Base-by-base conservation (phyloP, 1,140 invertebrate species). In the Macrobrachium rosenbergii region DNA sequence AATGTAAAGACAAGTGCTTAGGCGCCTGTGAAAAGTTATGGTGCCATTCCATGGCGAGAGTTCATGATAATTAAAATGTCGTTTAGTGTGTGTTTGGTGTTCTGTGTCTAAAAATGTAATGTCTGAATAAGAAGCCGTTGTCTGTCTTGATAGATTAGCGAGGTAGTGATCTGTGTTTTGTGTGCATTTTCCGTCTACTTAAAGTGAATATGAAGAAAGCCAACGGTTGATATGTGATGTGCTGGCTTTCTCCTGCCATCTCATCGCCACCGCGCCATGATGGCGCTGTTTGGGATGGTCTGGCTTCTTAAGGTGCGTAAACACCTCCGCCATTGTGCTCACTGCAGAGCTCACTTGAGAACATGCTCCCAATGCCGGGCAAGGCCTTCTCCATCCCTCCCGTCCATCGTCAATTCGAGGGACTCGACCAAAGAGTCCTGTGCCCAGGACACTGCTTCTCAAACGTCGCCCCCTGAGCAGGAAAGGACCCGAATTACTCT, bases 221-320 rank as follows among this genome's bases (percentile, higher is more conserved):
- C n/a, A 37, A 72, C 8, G 67, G 67, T 28, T 28, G 67, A 21
- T 14, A 7, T n/a, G 67, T 72, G 67, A 72, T 72, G 67, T 23
- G 67, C 67, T 37, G 21, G 21, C 37, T 14, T 72, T 8, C 67
- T 72, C 67, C 52, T 63, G 59, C 19, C 19, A 8, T 16, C 19
- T 62, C 83, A 76, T 76, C 43, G 28, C 62, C 69, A 21, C 76
- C 76, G 52, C 62, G 84, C 84, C 84, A 87, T 87, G 84, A 96
- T 96, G 95, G 95, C 95, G 93, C 94, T 96, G 89, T 96, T 96
- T 93, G 95, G 95, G 92, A 95, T 96, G 94, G 95, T 96, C 92
- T 96, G 95, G 95, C 93, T 96, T 92, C 92, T 96, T 14, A 89
- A 89, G 79, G 83, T 89, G 67, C 84, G 89, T 19, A 87, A 88